Base-by-base conservation (phyloP, 2,113 vertebrate genomes). In the Pelmatolapia mariae region DNA sequence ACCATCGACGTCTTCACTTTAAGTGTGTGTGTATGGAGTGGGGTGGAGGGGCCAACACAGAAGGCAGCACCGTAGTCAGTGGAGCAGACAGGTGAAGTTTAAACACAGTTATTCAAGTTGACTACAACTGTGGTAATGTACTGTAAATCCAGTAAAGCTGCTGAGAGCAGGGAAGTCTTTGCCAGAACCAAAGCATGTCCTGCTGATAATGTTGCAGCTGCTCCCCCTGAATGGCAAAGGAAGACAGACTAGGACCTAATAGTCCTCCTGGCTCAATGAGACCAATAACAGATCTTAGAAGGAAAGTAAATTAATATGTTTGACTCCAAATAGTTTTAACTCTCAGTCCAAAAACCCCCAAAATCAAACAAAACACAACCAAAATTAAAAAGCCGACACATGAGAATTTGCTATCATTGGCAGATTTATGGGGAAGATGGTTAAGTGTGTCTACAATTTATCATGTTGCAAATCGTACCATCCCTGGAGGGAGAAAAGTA, bases 21-120 rank as follows among this genome's bases (percentile, higher is more conserved):
- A 68, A 38, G 43, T 47, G 24, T 78, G 45, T 19, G 16, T 52
- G 45, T 31, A 50, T 5, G 71, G 7, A 52, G 16, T 8, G 73
- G 16, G 73, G 45, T 52, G 73, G 45, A 78, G 73, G 45, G 73
- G 45, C 18, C 26, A 52, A 52, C 45, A 78, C 2, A 78, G 45
- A 50, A 78, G 26, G 43, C 16, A 78, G 71, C 26, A 52, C 7
- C 11, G 1, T 31, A 33, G 43, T 29, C 16, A 78, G 26, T 31
- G 43, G 26, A 52, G 26, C 26, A 52, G 43, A 52, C 73, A 78
- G 45, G 45, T 78, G 73, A 78, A 13, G 18, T 78, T 78, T 78
- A 78, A 78, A 47, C 73, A 78, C 73, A 52, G 45, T 78, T 78
- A 78, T 78, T 78, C 73, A 78, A 78, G 45, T 78, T 78, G 73